phyloP scores from a whole-genome alignment of 1,140 invertebrate species.

The Pollicipes pollicipes region DNA sequence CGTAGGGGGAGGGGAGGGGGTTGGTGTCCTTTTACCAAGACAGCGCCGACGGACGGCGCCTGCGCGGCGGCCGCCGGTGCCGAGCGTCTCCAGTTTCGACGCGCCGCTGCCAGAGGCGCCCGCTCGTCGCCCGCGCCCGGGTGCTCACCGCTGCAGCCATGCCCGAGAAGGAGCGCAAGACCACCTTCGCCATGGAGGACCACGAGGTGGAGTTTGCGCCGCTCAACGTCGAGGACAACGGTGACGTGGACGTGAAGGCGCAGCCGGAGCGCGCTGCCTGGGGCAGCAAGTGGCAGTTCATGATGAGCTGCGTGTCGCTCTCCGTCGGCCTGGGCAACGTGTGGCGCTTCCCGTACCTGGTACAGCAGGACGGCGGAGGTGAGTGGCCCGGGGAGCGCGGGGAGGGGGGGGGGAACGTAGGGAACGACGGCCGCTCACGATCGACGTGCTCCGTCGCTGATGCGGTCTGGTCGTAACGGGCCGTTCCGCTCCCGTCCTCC shows the following conservation, averaged over 20 bases:
- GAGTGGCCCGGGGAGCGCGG: too few relatives aligned
- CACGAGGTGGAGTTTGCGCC: conserved; percentile 19
- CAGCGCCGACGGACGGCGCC: neutral
- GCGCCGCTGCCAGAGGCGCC: too few relatives aligned
- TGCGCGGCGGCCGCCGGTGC: conserved; percentile 7
- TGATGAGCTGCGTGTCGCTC: conserved; percentile 75
- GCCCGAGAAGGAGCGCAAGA: conserved; percentile 14
- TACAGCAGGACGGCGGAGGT: conserved; percentile 89
- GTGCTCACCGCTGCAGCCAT: conserved; percentile 7
- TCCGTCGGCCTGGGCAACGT: conserved; percentile 82
- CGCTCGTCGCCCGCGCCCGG: neutral
- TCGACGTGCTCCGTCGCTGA: too few relatives aligned
- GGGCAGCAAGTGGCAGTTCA: conserved; percentile 60
- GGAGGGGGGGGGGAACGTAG: too few relatives aligned
- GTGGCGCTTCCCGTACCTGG: conserved; percentile 87
- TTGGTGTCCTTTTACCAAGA: too few relatives aligned
- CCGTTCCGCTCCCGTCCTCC: too few relatives aligned
- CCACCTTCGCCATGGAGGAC: conserved; percentile 16
- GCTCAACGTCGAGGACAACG: conserved; percentile 19
- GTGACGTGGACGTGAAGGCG: conserved; percentile 19
- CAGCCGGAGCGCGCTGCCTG: conserved; percentile 23
- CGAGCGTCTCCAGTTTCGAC: neutral
- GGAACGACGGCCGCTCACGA: too few relatives aligned
- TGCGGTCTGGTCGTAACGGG: too few relatives aligned
- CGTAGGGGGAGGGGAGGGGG: too few relatives aligned